Evolutionary conservation across 2,888 invertebrate genomes (phyloP).

Genomic region (Drosophila sordidapex): DNA sequence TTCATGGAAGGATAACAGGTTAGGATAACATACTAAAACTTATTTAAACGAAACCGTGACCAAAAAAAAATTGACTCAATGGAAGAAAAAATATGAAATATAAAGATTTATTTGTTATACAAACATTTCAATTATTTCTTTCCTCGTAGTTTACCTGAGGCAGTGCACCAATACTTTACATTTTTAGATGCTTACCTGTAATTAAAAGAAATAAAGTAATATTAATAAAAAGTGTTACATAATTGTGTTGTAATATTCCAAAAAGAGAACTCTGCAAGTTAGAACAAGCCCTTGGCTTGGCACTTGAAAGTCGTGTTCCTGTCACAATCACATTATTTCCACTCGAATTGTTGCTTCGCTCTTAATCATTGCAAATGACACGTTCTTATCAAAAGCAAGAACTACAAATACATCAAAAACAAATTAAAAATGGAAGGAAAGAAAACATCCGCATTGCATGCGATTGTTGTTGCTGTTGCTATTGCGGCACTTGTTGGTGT

Average conservation of each 20-base stretch:
- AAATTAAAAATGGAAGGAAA: slow-evolving; percentile 5
- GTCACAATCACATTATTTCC: slow-evolving; percentile 5
- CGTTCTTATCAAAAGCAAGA: slow-evolving; percentile 68
- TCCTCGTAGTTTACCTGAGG: background rate
- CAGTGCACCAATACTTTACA: background rate
- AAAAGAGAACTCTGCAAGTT: background rate
- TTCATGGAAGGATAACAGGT: too few relatives aligned
- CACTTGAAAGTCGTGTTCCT: slow-evolving; percentile 1
- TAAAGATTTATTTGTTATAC: too few relatives aligned
- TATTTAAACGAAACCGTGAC: too few relatives aligned
- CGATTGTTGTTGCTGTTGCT: slow-evolving; percentile 12
- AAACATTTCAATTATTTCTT: too few relatives aligned
- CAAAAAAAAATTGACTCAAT: too few relatives aligned
- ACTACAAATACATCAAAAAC: slow-evolving; percentile 12
- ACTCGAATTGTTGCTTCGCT: slow-evolving; percentile 5
- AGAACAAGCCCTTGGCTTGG: background rate
- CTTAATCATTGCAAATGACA: slow-evolving; percentile 60
- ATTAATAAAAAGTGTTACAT: background rate
- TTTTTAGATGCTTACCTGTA: background rate
- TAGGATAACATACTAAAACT: too few relatives aligned
- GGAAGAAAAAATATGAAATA: too few relatives aligned
- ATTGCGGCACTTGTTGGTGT: slow-evolving; percentile 29
- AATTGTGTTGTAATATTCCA: background rate
- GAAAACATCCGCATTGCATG: slow-evolving; percentile 61
- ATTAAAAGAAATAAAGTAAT: background rate